Conservation (phyloP, 2,888 invertebrate genomes). For the Hipparchia sbordonii region DNA sequence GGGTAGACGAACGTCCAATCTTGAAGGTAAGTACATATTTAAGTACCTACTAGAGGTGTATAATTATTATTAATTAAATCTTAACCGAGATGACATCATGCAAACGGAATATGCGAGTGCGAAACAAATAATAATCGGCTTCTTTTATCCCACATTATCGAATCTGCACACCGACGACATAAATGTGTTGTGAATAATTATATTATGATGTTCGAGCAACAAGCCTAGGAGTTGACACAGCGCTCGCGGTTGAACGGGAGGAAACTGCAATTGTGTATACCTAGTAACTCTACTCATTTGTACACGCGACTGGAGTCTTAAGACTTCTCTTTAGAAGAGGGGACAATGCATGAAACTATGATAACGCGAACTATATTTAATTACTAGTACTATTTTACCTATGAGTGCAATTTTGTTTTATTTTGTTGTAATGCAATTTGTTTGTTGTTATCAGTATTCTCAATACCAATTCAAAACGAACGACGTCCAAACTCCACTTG, state of each 20-base stretch:
- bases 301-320: too few species aligned
- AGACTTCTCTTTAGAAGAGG: too few species aligned
- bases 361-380: too few species aligned
- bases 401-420: too few species aligned
- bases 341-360: too few species aligned
- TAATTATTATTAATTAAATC: background rate
- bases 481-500: too few species aligned
- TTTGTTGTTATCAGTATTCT: too few species aligned
- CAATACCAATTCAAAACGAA: too few species aligned
- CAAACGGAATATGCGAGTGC: slow-evolving; percentile 11
- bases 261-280: background rate
- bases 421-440: too few species aligned
- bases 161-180: slow-evolving; percentile 17
- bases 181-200: slow-evolving; percentile 35
- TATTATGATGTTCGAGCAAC: slow-evolving; percentile 18
- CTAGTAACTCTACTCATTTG: too few species aligned
- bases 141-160: slow-evolving; percentile 20
- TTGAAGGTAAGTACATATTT: background rate
- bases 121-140: slow-evolving; percentile 25
- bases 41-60: background rate
- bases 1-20: too few species aligned
- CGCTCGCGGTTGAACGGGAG: background rate
- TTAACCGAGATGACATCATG: slow-evolving; percentile 30
- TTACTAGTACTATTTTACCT: too few species aligned
- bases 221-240: background rate